These are phyloP conservation scores for Caenorhabditis brenneri DNA, from an alignment of 1,140 invertebrate genomes.

Conservation along the genomic window DNA sequence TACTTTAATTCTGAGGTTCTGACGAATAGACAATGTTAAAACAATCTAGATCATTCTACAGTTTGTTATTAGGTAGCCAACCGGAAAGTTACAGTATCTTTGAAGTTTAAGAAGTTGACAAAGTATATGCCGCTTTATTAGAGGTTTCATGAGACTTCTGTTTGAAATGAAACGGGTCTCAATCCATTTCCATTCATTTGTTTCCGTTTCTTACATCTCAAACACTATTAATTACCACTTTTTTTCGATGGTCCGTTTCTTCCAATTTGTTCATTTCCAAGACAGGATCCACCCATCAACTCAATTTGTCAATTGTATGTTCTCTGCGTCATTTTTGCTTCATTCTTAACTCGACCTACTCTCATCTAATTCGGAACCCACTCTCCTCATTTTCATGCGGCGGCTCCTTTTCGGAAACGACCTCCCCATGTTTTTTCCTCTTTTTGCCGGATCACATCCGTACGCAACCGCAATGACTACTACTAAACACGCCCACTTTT, in stretches of 20 bases:
- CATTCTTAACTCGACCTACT: background rate
- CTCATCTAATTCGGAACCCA: conserved; percentile 40
- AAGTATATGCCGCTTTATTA: too few relatives aligned
- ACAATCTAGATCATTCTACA: too few relatives aligned
- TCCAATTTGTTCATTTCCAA: conserved; percentile 13
- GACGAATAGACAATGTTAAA: too few relatives aligned
- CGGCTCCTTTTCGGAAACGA: conserved; percentile 20
- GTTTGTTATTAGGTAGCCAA: too few relatives aligned
- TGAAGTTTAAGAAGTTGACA: too few relatives aligned
- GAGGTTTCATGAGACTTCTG: too few relatives aligned
- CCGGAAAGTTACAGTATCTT: too few relatives aligned
- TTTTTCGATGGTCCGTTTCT: conserved; percentile 30
- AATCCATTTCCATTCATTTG: background rate
- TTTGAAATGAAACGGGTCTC: too few relatives aligned
- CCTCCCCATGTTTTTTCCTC: conserved; percentile 3
- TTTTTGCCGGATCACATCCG: conserved; percentile 29
- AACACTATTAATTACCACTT: conserved; percentile 10
- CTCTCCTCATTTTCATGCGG: conserved; percentile 35
- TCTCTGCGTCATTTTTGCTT: conserved; percentile 28
- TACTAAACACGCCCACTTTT: conserved; percentile 5
- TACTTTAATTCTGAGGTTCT: too few relatives aligned
- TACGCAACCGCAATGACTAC: conserved; percentile 21
- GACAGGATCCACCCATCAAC: background rate
- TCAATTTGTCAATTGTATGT: conserved; percentile 41
- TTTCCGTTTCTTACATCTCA: background rate